Conservation (phyloP, 2,888 invertebrate genomes). For the Melinaea marsaeus region DNA sequence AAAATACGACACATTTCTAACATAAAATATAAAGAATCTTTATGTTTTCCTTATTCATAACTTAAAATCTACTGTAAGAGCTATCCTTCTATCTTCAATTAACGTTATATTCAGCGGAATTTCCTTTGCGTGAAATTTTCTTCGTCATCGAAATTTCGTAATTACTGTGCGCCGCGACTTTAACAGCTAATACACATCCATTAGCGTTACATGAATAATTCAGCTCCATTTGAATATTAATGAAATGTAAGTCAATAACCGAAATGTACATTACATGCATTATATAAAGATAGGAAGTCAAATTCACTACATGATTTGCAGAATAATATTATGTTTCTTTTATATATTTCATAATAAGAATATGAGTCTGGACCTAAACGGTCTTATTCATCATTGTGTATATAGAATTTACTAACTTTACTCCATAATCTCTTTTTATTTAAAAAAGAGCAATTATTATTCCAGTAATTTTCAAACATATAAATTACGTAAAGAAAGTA, state of each 20-base stretch:
- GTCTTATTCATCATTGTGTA: too few relatives aligned
- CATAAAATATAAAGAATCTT: too few relatives aligned
- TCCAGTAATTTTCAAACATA: too few relatives aligned
- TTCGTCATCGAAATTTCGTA: constrained; percentile 20
- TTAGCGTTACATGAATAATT: constrained; percentile 26
- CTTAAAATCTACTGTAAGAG: too few relatives aligned
- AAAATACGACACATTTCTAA: too few relatives aligned
- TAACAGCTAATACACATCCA: constrained; percentile 27
- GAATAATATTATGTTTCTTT: neutral
- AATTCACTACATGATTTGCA: neutral
- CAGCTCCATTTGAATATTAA: constrained; percentile 27
- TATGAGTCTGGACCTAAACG: too few relatives aligned
- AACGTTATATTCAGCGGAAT: constrained; percentile 20
- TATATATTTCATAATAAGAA: too few relatives aligned
- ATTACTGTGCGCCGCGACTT: constrained; percentile 25
- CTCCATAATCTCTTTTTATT: too few relatives aligned
- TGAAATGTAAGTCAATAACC: constrained; percentile 37
- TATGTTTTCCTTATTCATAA: too few relatives aligned
- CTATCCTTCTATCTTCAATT: neutral
- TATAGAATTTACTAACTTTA: too few relatives aligned
- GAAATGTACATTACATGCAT: constrained; percentile 26
- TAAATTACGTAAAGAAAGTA: too few relatives aligned
- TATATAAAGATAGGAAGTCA: neutral
- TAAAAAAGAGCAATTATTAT: too few relatives aligned
- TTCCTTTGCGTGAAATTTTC: constrained; percentile 5